Percentiles rank a stretch among this genome's conserved stretches.
phyloP scores from a whole-genome alignment of 2,888 invertebrate species.

The Agrochola macilenta region DNA sequence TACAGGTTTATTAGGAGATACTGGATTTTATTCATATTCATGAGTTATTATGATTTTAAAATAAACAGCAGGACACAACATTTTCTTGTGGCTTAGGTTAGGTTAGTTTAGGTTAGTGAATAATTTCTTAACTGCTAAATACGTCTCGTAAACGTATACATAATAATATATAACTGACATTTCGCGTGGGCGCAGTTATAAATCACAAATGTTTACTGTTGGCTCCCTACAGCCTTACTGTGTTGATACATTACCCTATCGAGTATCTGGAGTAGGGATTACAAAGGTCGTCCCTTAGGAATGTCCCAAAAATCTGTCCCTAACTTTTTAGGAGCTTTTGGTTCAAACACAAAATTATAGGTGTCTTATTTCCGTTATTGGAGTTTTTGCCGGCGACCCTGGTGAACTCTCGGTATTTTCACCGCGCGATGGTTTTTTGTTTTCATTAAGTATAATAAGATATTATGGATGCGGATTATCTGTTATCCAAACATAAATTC shows the following conservation, averaged over 20 bases:
- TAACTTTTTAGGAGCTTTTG: conserved; percentile 51
- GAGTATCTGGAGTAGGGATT: conserved; percentile 48
- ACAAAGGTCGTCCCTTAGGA: conserved; percentile 58
- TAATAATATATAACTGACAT: conserved; percentile 4
- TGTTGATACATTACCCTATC: conserved; percentile 59
- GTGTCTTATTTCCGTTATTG: conserved; percentile 36
- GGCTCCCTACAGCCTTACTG: conserved; percentile 42
- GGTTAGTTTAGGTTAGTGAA: too few species aligned
- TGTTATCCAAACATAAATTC: neutral
- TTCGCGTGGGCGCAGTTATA: conserved; percentile 32
- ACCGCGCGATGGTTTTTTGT: neutral
- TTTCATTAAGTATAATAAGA: neutral
- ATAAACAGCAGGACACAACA: neutral
- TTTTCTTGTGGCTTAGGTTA: neutral
- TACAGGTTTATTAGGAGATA: neutral
- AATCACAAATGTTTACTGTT: conserved; percentile 47
- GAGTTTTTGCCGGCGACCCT: conserved; percentile 17
- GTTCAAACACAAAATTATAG: conserved; percentile 32
- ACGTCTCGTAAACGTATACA: neutral
- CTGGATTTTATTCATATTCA: neutral
- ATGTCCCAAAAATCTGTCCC: conserved; percentile 46
- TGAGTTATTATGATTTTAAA: neutral
- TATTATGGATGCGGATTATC: conserved; percentile 5
- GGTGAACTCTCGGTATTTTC: neutral
- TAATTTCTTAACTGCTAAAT: too few species aligned